Conservation (phyloP, 1,140 invertebrate genomes). For the Aphidius ervi region DNA sequence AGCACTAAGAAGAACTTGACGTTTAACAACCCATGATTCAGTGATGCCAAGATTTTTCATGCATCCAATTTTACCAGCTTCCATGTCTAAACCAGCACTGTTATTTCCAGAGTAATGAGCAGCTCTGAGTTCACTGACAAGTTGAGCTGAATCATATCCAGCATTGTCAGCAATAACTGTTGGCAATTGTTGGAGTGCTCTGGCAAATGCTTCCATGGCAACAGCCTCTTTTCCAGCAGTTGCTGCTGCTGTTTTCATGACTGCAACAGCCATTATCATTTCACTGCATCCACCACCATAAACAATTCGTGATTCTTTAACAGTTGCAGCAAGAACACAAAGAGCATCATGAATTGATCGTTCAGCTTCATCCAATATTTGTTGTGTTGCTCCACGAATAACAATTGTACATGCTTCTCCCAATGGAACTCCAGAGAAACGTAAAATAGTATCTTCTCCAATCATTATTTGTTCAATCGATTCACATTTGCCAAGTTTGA, state of each 20-base stretch:
- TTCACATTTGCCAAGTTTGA: constrained; percentile 92
- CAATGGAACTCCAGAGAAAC: constrained; percentile 90
- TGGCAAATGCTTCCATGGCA: constrained; percentile 94
- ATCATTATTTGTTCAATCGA: constrained; percentile 97
- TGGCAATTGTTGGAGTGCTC: constrained; percentile 82
- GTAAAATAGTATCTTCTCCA: constrained; percentile 93
- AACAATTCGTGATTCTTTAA: constrained; percentile 86
- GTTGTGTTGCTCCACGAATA: constrained; percentile 96
- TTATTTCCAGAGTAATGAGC: constrained; percentile 74
- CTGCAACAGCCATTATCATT: constrained; percentile 94
- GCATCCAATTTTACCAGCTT: constrained; percentile 76
- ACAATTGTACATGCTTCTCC: constrained; percentile 98
- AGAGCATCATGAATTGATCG: constrained; percentile 97
- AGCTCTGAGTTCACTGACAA: constrained; percentile 86
- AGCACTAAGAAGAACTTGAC: constrained; percentile 91
- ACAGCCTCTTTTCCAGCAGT: constrained; percentile 97
- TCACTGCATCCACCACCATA: constrained; percentile 93
- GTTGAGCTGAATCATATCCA: constrained; percentile 94
- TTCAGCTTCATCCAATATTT: constrained; percentile 98
- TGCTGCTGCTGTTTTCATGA: constrained; percentile 75
- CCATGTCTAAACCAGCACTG: constrained; percentile 91
- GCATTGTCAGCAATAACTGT: constrained; percentile 98
- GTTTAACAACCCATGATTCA: constrained; percentile 95
- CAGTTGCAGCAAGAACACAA: constrained; percentile 93
- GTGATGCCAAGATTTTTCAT: constrained; percentile 90